phyloP scores from a whole-genome alignment of 35 echinoderm and acorn worm genomes.

The Ophiothrix spiculata region DNA sequence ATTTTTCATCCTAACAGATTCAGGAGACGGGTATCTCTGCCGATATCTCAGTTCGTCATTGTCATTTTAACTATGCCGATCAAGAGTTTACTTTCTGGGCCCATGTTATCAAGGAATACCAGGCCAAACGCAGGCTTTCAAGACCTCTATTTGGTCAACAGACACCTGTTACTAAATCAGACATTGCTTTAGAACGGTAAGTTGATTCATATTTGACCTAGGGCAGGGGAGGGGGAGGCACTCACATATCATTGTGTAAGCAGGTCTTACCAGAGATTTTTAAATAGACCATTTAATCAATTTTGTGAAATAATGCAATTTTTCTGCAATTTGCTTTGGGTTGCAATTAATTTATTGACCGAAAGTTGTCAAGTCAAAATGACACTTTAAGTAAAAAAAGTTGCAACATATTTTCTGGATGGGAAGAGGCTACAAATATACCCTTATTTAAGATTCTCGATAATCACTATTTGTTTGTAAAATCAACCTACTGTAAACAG shows the following conservation, averaged over 20 bases:
- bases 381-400: too few relatives aligned
- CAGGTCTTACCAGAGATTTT: not conserved
- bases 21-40: slow-evolving; percentile 46
- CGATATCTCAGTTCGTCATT: slow-evolving; percentile 40
- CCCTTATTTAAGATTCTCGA: too few relatives aligned
- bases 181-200: not conserved
- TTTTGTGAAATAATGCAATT: not conserved
- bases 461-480: too few relatives aligned
- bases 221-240: not conserved
- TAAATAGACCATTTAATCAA: not conserved
- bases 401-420: too few relatives aligned
- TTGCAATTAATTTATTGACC: too few relatives aligned
- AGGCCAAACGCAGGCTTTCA: not conserved
- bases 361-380: too few relatives aligned
- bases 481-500: too few relatives aligned
- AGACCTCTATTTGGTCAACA: not conserved
- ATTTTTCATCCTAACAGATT: slow-evolving; percentile 31
- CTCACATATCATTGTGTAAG: not conserved
- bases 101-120: slow-evolving; percentile 28
- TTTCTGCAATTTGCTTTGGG: too few relatives aligned
- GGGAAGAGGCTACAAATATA: too few relatives aligned
- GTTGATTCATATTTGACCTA: too few relatives aligned
- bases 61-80: slow-evolving; percentile 50
- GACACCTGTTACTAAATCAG: not conserved
- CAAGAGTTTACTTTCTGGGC: slow-evolving; percentile 62